Evolutionary conservation across 2,113 vertebrate genomes (phyloP).

Genomic region (Neolamprologus caudopunctatus): DNA sequence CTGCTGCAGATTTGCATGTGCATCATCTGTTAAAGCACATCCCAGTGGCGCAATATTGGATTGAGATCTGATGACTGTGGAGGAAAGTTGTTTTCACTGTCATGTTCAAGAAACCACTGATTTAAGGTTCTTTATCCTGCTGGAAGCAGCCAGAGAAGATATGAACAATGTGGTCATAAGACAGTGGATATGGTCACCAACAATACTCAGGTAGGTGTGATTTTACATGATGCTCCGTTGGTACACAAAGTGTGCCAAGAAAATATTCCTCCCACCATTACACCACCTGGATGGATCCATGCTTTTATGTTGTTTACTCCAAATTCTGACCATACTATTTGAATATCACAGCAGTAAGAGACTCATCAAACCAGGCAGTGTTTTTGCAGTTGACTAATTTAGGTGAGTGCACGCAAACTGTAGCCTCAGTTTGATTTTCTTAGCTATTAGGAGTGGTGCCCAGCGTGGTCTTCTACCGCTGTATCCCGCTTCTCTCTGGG

Average conservation of each 20-base stretch:
- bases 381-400: not conserved
- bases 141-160: not conserved
- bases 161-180: not conserved
- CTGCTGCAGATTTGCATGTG: not conserved
- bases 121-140: not conserved
- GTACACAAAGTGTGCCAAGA: not conserved
- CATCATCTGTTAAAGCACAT: not conserved
- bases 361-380: not conserved
- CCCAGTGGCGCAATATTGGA: not conserved
- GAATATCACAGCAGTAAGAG: not conserved
- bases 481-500: not conserved
- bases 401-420: not conserved
- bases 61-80: not conserved
- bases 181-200: not conserved
- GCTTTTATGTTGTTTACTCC: not conserved
- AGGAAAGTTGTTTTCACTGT: not conserved
- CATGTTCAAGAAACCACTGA: not conserved
- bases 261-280: not conserved
- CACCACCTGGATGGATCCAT: not conserved
- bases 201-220: not conserved
- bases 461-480: not conserved
- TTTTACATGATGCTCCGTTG: not conserved
- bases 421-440: not conserved
- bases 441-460: not conserved
- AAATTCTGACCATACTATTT: not conserved